Conservation (phyloP, 2,888 invertebrate species). For the Stenichneumon culpator region DNA sequence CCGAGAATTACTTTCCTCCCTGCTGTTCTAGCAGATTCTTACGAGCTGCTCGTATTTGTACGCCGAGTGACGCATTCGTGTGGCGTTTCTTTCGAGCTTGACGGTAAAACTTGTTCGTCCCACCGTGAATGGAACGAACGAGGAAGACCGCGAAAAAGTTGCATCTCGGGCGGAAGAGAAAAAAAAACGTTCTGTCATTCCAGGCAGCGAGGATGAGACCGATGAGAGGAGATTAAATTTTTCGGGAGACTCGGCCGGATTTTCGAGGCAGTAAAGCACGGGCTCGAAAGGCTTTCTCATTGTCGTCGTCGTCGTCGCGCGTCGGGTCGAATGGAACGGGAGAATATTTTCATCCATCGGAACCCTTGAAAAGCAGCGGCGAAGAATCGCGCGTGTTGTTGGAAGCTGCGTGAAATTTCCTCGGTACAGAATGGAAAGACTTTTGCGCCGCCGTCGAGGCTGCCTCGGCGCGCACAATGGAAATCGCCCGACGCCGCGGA, state of each 20-base stretch:
- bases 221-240: slow-evolving; percentile 37
- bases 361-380: slow-evolving; percentile 40
- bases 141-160: not conserved
- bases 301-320: not conserved
- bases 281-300: not conserved
- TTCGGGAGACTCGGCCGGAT: not conserved
- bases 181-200: slow-evolving; percentile 7
- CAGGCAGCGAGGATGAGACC: not conserved
- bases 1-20: slow-evolving; percentile 53
- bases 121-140: not conserved
- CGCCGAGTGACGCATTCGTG: slow-evolving; percentile 17
- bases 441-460: slow-evolving; percentile 31
- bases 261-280: slow-evolving; percentile 2
- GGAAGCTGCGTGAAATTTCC: slow-evolving; percentile 6
- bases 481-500: slow-evolving; percentile 11
- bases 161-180: not conserved
- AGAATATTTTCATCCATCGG: slow-evolving; percentile 47
- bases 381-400: slow-evolving; percentile 11
- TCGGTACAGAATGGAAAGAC: slow-evolving; percentile 47
- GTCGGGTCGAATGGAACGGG: slow-evolving; percentile 15
- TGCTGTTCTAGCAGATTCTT: slow-evolving; percentile 23
- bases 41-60: not conserved
- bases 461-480: slow-evolving; percentile 47
- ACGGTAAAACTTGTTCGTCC: slow-evolving; percentile 9
- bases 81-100: slow-evolving; percentile 18